A percentile compares a stretch with the other conserved stretches of the same genome.
phyloP scores from a whole-genome alignment of 2,113 vertebrate species.

The Sinocyclocheilus anshuiensis region DNA sequence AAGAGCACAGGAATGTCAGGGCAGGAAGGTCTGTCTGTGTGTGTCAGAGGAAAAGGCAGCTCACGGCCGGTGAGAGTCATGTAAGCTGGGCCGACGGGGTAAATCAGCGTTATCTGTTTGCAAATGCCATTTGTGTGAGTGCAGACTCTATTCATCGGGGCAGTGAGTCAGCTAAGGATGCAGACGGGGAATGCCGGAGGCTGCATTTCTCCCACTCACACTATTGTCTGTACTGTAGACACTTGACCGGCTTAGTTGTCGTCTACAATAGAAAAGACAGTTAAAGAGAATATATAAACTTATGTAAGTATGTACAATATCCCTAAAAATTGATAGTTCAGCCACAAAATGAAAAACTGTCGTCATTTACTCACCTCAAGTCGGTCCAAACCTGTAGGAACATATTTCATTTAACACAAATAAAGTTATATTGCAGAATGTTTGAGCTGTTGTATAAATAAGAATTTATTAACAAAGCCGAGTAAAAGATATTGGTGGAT shows the following conservation, averaged over 20 bases:
- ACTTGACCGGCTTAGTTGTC: neutral
- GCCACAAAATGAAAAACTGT: neutral
- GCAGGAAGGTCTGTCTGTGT: slow-evolving; percentile 38
- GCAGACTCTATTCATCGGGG: slow-evolving; percentile 8
- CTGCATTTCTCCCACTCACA: neutral
- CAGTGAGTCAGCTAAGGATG: slow-evolving; percentile 25
- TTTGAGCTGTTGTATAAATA: neutral
- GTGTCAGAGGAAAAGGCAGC: slow-evolving; percentile 46
- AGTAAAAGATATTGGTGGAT: neutral
- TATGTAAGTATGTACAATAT: neutral
- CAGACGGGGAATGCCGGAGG: slow-evolving; percentile 20
- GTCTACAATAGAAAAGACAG: neutral
- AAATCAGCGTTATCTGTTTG: slow-evolving; percentile 36
- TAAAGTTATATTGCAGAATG: neutral
- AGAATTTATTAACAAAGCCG: neutral
- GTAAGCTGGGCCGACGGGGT: neutral
- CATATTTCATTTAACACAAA: neutral
- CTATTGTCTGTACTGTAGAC: slow-evolving; percentile 3
- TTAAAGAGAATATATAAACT: neutral
- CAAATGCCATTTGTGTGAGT: slow-evolving; percentile 23
- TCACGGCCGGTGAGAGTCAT: neutral
- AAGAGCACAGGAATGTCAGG: slow-evolving; percentile 50
- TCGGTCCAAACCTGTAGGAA: neutral
- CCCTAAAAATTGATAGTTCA: neutral
- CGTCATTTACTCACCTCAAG: neutral